Base-by-base conservation (phyloP, 1,140 invertebrate genomes). In the Aricia agestis region DNA sequence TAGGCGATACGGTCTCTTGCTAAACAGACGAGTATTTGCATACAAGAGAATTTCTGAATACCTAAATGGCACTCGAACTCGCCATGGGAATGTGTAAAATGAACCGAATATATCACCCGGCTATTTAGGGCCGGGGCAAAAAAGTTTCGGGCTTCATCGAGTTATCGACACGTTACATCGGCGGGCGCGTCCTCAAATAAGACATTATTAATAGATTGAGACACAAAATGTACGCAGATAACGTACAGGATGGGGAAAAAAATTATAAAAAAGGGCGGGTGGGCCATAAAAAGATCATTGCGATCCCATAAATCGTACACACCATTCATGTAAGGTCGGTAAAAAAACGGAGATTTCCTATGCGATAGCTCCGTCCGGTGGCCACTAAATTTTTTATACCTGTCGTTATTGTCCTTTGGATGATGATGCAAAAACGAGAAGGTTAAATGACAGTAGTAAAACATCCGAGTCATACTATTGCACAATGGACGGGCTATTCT, bases 191-290 rank as follows among this genome's bases (percentile, higher is more conserved):
- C 75, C 78, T 85, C 82, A 89, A 89, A 86, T 81, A 83, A 87
- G 80, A 87, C 84, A 79, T 89, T 87, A 89, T 89, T 91, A 91
- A 91, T 91, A 89, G 87, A 91, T 89, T 86, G 83, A 90, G 86
- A 87, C 87, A 89, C 84, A 86, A 89, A 88, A 82, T 87, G 77
- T 84, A 82, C 73, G 74, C 72, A 85, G 87, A 88, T 88, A 88
- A 88, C 76, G 76, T 74, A 72, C 72, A 74, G 69, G 77, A 71
- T 75, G 57, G 72, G 72, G 79, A 78, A 82, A 80, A 79, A 78
- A 78, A 67, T 13, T 68, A 77, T 69, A 75, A 85, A 87, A 86
- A 86, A 86, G 76, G 76, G 57, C 71, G 79, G 83, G 77, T 80
- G 78, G 78, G 78, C 83, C 83, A 83, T 85, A 89, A 89, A 87